Conservation (phyloP, 2,888 invertebrate species). For the Dicranocentrus wangi region DNA sequence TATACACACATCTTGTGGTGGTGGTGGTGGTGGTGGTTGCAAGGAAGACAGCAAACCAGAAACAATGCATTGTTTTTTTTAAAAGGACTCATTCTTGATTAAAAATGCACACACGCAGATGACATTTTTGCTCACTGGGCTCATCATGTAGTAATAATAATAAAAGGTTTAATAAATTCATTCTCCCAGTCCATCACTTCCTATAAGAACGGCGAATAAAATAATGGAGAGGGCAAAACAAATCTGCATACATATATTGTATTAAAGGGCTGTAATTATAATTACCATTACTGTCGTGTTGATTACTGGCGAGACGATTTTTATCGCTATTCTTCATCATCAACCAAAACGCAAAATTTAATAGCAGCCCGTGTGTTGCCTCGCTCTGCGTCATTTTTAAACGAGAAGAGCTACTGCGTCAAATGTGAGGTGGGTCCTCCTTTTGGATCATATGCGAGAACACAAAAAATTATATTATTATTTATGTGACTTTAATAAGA, state of each 20-base stretch:
- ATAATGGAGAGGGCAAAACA: slow-evolving; percentile 3
- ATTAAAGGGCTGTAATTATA: slow-evolving; percentile 58
- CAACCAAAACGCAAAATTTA: not conserved
- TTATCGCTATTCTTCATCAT: slow-evolving; percentile 35
- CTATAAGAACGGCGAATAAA: slow-evolving; percentile 24
- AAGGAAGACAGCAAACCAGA: not conserved
- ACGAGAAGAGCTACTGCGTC: too few species aligned
- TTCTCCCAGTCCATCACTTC: slow-evolving; percentile 21
- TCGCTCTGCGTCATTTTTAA: too few species aligned
- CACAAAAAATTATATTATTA: too few species aligned
- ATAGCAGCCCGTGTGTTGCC: too few species aligned
- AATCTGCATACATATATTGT: slow-evolving; percentile 16
- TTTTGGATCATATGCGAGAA: too few species aligned
- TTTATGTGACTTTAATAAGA: too few species aligned
- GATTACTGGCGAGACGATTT: slow-evolving; percentile 33
- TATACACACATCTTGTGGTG: not conserved
- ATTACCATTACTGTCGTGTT: slow-evolving; percentile 55
- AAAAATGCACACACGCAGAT: not conserved
- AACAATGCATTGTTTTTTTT: not conserved
- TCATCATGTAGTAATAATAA: not conserved
- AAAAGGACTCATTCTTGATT: slow-evolving; percentile 13
- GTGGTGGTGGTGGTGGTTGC: not conserved
- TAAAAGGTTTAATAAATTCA: slow-evolving; percentile 17
- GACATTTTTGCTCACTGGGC: not conserved
- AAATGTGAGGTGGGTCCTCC: too few species aligned